These are phyloP conservation scores for Leptopilina syphax DNA, from an alignment of 2,888 invertebrate genomes.

Conservation along the genomic window DNA sequence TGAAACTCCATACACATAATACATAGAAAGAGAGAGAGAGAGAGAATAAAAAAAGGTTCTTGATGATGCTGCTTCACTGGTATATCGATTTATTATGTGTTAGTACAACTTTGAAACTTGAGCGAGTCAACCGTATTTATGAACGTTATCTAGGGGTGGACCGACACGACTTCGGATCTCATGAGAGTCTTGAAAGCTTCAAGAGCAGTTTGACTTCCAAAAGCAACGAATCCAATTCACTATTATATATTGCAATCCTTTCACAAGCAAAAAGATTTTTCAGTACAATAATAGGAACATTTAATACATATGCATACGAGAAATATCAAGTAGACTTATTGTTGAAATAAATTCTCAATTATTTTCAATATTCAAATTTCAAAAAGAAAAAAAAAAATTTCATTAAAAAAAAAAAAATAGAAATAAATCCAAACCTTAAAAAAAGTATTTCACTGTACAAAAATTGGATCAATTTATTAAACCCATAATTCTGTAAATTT, in stretches of 20 bases:
- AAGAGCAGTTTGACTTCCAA: conserved; percentile 32
- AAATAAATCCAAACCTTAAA: not conserved
- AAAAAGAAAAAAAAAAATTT: not conserved
- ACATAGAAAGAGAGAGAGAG: not conserved
- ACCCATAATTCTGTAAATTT: not conserved
- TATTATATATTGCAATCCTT: conserved; percentile 16
- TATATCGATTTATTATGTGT: conserved; percentile 41
- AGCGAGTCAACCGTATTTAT: conserved; percentile 19
- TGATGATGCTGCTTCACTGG: conserved; percentile 36
- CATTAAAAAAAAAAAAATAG: not conserved
- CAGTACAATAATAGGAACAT: not conserved
- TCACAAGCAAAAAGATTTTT: conserved; percentile 5
- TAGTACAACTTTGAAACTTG: conserved; percentile 26
- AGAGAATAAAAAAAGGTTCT: not conserved
- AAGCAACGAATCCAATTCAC: conserved; percentile 30
- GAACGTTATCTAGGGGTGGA: conserved; percentile 28
- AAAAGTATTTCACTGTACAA: not conserved
- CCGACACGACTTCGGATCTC: conserved; percentile 20
- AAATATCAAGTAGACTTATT: not conserved
- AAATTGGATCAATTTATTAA: not conserved
- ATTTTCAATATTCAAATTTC: not conserved
- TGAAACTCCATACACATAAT: not conserved
- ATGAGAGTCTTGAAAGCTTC: conserved; percentile 33
- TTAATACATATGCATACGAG: conserved; percentile 9
- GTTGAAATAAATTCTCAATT: conserved; percentile 2